Evolutionary conservation across 2,888 invertebrate species (phyloP), one percentile per base, ranked within the genome.

Genomic region (Heliconius cydno): DNA sequence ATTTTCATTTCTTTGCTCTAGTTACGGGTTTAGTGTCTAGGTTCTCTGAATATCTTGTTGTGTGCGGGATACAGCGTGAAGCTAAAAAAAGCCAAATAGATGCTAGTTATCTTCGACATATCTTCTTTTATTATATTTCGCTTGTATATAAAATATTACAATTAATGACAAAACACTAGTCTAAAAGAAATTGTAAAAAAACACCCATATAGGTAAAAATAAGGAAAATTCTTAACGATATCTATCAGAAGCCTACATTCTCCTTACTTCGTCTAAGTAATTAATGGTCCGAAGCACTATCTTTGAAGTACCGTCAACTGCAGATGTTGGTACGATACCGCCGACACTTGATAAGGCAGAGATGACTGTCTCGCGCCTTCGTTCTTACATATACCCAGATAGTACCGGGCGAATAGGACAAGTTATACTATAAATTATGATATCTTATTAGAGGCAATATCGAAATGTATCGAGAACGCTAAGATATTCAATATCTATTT

Each of bases 281-380:
- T 82, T 82, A 82, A 82, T 82, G 78, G 60, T 75, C 22, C 57
- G n/a, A 15, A 76, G 67, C 66, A 65, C 28, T 80, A 82, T 82
- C 82, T 77, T 74, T 82, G 82, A 80, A 77, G 74, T 80, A 66
- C 70, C 78, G 76, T 80, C 80, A 82, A 52, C 38, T 68, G 76
- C 78, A 78, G 77, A 77, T 82, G 76, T 67, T 76, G 80, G 79
- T 79, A 77, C 60, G 81, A 80, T 80, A 80, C 76, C 72, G 60
- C 38, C 74, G 80, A 67, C 81, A 72, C 79, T 77, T 76, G 81
- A 81, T 81, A 81, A 81, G 72, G 75, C 34, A 60, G 65, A 77
- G 81, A 76, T 76, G 81, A 78, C 79, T 76, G 81, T 81, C 81
- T 75, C 77, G 74, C 70, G 76, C 74, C 68, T 75, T 77, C 60